phyloP scores from a whole-genome alignment of 2,888 invertebrate genomes.

The Tupiocoris notatus region DNA sequence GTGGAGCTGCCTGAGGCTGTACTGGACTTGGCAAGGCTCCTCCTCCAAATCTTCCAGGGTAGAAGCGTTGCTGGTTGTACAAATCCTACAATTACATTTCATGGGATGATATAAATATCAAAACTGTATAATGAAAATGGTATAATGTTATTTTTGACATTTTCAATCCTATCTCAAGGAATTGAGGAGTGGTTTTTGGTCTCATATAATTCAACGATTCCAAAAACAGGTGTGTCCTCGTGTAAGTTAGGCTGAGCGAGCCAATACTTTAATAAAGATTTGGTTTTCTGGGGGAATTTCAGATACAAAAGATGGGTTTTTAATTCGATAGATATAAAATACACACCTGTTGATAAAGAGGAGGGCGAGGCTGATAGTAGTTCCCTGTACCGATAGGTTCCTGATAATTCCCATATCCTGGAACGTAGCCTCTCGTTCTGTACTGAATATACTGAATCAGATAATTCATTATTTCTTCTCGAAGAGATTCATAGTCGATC shows the following conservation, averaged over 20 bases:
- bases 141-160: too few relatives aligned
- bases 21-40: neutral
- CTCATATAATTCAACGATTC: too few relatives aligned
- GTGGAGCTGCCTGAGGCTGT: neutral
- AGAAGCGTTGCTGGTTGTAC: slow-evolving; percentile 16
- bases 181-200: too few relatives aligned
- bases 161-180: too few relatives aligned
- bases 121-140: too few relatives aligned
- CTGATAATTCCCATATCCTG: neutral
- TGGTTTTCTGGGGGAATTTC: too few relatives aligned
- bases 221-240: too few relatives aligned
- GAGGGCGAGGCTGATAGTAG: slow-evolving; percentile 12
- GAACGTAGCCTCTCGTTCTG: slow-evolving; percentile 35
- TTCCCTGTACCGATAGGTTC: neutral
- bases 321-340: too few relatives aligned
- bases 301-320: too few relatives aligned
- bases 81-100: slow-evolving; percentile 20
- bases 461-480: slow-evolving; percentile 51
- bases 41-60: neutral
- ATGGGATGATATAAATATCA: too few relatives aligned
- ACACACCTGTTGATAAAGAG: slow-evolving; percentile 26
- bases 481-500: slow-evolving; percentile 47
- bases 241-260: too few relatives aligned
- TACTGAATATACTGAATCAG: slow-evolving; percentile 50
- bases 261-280: too few relatives aligned